Percentiles rank a stretch among this genome's conserved stretches.
Conservation (phyloP, 2,888 invertebrate species). For the Pristionchus fissidentatus region DNA sequence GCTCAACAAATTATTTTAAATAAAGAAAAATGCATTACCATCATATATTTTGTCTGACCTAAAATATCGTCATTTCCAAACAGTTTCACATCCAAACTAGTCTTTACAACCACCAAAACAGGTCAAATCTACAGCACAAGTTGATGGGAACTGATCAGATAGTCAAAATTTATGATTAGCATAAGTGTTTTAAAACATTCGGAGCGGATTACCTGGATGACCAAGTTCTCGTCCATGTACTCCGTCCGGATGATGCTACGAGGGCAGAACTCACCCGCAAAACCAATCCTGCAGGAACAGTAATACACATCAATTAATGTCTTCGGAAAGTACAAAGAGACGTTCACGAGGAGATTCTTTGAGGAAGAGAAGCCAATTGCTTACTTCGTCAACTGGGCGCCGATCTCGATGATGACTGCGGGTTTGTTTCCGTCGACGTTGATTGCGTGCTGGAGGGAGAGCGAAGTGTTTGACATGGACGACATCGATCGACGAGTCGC, state of each 20-base stretch:
- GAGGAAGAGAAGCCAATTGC: neutral
- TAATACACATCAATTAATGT: neutral
- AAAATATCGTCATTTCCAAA: too few relatives aligned
- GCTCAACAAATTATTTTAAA: neutral
- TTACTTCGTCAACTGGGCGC: conserved; percentile 68
- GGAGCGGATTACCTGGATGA: neutral
- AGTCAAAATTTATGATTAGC: neutral
- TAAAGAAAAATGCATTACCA: too few relatives aligned
- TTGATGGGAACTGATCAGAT: too few relatives aligned
- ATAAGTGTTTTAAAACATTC: neutral
- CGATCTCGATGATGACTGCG: conserved; percentile 70
- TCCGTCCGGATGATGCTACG: conserved; percentile 60
- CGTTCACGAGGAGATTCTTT: neutral
- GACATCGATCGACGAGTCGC: conserved; percentile 32
- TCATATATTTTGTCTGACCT: too few relatives aligned
- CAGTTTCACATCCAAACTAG: neutral
- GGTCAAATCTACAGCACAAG: too few relatives aligned
- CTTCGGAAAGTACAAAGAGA: neutral
- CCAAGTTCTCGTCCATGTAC: conserved; percentile 51
- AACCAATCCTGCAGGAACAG: conserved; percentile 61
- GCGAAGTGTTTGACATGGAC: conserved; percentile 54
- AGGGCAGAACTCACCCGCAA: conserved; percentile 68
- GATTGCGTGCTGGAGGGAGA: conserved; percentile 58
- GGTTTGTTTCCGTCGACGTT: conserved; percentile 61
- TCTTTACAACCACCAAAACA: neutral